These are phyloP conservation scores for Euschistus heros DNA, from an alignment of 1,140 invertebrate genomes.

Conservation along the genomic window DNA sequence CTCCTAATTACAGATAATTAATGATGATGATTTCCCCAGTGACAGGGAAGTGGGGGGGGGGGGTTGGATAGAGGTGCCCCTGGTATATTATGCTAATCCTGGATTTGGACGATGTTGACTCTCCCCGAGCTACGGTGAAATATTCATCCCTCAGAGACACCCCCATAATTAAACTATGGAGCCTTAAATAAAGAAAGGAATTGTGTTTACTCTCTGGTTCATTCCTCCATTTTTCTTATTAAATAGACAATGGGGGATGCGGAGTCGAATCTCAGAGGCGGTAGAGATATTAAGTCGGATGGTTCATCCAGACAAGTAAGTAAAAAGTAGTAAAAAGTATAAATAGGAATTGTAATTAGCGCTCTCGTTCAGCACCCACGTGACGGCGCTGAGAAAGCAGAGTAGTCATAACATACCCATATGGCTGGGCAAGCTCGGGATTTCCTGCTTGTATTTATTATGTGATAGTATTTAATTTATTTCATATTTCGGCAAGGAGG, in stretches of 20 bases:
- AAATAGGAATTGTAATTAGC: too few relatives aligned
- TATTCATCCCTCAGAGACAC: not conserved
- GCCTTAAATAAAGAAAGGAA: not conserved
- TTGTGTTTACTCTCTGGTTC: not conserved
- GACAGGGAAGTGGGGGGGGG: not conserved
- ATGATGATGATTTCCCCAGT: not conserved
- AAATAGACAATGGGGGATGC: not conserved
- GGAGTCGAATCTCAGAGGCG: too few relatives aligned
- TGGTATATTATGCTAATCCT: not conserved
- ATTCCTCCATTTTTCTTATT: not conserved
- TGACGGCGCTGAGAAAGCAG: too few relatives aligned
- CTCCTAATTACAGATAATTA: not conserved
- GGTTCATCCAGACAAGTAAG: not conserved
- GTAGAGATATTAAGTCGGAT: too few relatives aligned
- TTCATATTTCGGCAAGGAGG: too few relatives aligned
- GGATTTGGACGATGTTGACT: not conserved
- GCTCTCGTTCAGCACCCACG: too few relatives aligned
- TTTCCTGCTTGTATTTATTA: too few relatives aligned
- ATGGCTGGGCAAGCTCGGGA: too few relatives aligned
- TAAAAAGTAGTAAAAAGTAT: too few relatives aligned
- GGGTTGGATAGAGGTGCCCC: not conserved
- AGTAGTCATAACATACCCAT: too few relatives aligned
- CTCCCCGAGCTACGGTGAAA: not conserved
- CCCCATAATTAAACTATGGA: constrained; percentile 3
- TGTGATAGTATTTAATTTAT: too few relatives aligned